Evolutionary conservation across 2,797 vertebrate genomes (phyloP).

Genomic region (Numenius phaeopus): DNA sequence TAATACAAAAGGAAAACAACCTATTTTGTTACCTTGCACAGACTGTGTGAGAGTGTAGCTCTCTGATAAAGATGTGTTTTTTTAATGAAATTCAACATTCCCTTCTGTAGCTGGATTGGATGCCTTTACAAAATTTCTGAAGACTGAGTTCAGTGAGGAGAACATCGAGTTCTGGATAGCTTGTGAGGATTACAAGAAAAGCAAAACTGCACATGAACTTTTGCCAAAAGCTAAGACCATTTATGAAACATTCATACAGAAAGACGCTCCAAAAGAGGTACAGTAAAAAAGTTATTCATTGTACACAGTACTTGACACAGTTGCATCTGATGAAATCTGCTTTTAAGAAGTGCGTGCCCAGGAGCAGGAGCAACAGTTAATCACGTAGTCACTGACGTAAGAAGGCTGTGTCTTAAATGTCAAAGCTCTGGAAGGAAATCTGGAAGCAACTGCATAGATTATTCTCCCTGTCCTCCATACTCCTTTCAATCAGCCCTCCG

Average conservation of each 20-base stretch:
- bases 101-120: slow-evolving; percentile 85
- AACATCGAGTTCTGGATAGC: slow-evolving; percentile 98
- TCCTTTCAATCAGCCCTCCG: neutral
- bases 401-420: neutral
- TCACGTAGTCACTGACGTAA: neutral
- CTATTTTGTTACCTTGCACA: neutral
- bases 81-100: neutral
- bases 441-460: neutral
- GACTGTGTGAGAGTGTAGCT: neutral
- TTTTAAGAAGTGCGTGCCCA: neutral
- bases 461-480: neutral
- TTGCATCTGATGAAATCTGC: neutral
- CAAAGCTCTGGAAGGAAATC: neutral
- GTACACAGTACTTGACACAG: neutral
- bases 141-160: slow-evolving; percentile 96
- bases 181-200: slow-evolving; percentile 94
- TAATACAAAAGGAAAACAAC: neutral
- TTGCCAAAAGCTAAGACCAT: slow-evolving; percentile 89
- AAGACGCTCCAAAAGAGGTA: slow-evolving; percentile 95
- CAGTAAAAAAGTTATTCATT: neutral
- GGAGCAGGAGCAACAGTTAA: neutral
- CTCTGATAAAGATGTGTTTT: neutral
- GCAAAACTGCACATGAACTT: slow-evolving; percentile 84
- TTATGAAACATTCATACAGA: slow-evolving; percentile 88
- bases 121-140: slow-evolving; percentile 90